These are phyloP conservation scores for Zaprionus nigranus DNA, from an alignment of 1,140 invertebrate genomes.

Conservation along the genomic window DNA sequence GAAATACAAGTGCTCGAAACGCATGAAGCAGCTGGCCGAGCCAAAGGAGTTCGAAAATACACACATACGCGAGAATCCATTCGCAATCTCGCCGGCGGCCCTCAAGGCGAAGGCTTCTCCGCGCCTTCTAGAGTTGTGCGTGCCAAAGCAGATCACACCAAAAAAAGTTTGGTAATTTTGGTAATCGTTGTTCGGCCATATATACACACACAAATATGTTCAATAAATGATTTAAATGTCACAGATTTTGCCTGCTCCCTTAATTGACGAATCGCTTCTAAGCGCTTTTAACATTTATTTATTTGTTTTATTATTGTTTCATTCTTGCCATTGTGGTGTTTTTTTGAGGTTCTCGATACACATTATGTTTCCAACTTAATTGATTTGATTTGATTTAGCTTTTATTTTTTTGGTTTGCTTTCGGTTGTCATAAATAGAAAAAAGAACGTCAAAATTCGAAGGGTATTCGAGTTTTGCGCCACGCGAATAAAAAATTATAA, in stretches of 20 bases:
- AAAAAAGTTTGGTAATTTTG: constrained; percentile 8
- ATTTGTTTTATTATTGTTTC: constrained; percentile 22
- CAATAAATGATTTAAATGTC: background rate
- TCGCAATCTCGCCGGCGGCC: constrained; percentile 77
- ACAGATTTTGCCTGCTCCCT: background rate
- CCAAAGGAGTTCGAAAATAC: constrained; percentile 81
- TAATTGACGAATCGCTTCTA: constrained; percentile 4
- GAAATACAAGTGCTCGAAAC: constrained; percentile 84
- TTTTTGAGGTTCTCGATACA: constrained; percentile 41
- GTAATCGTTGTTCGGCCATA: constrained; percentile 41
- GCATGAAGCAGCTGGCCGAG: constrained; percentile 85
- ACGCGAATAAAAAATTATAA: constrained; percentile 46
- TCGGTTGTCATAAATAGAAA: constrained; percentile 45
- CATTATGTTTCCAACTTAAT: constrained; percentile 54
- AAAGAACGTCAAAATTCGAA: constrained; percentile 36
- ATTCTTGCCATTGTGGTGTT: constrained; percentile 23
- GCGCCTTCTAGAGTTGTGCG: constrained; percentile 85
- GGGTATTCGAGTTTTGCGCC: constrained; percentile 32
- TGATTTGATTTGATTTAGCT: constrained; percentile 8
- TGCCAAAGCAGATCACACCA: constrained; percentile 65
- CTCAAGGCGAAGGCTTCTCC: constrained; percentile 85
- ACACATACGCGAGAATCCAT: constrained; percentile 77
- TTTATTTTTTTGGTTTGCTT: constrained; percentile 21
- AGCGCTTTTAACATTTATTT: constrained; percentile 4
- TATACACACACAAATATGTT: background rate